Base-by-base conservation (phyloP, 1,140 invertebrate species). In the Eriosoma lanigerum region DNA sequence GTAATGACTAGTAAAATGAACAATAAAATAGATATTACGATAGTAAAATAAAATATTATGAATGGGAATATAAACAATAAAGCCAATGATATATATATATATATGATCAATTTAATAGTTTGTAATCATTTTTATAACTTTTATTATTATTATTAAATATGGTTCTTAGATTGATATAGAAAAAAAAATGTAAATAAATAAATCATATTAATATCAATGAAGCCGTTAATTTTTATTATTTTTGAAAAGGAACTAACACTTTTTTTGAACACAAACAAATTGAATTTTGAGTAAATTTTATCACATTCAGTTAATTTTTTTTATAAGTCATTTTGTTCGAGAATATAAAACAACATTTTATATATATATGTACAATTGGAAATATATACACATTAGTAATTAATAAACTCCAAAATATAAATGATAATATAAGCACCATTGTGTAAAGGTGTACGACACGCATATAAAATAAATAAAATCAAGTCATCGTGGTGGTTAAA, bases 1-100 rank as follows among this genome's bases (percentile, higher is more conserved):
- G 26, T 78, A 78, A 78, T 78, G 73, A 78, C 73, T 78, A 78
- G 73, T 60, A 78, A 46, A 58, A 78, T 75, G 32, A 38, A 54
- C 38, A 24, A 12, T 44, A 58, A 26, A 29, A 32, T 66, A 21
- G 38, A 24, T 38, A 38, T 38, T 38, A 38, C 3, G 8, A 38
- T 38, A 38, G 32, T 12, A 56, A 44, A n/a, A 70, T 48, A 17
- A 70, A 17, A 48, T n/a, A 70, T 70, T 50, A 68, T 26, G 12
- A 48, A 26, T 26, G 4, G 3, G 26, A 21, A n/a, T 70, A 13
- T 56, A 38, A 38, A 52, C 50, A 8, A 21, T 56, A n/a, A 72
- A 72, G 68, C 68, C 8, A 29, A 24, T 38, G 38, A 6, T 46
- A 24, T 46, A 68, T n/a, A 50, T 48, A 15, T 21, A 48, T 26